Evolutionary conservation across 1,140 invertebrate species (phyloP), one percentile per base, ranked within the genome.

Genomic region (Potamilus streckersoni): DNA sequence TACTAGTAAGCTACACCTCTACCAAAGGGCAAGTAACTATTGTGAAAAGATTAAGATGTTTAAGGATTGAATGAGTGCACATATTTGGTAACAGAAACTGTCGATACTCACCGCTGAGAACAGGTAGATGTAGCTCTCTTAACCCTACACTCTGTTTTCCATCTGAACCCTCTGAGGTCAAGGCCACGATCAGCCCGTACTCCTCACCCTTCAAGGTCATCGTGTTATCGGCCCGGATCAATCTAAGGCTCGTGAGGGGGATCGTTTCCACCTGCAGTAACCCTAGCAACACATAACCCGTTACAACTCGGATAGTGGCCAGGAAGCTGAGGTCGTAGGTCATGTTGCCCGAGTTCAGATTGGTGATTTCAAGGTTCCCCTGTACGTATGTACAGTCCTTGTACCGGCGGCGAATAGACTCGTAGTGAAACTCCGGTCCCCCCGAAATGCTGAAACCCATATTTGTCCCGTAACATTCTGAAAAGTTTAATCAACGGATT

Each of bases 361-460:
- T 85, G 49, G 86, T 85, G 58, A 99, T 92, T 90, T 99, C 97
- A 84, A 99, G 91, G 90, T 99, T 99, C 20, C 97, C 97, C 89
- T 98, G 96, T 64, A 99, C 96, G 89, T 98, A 97, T 20, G 97
- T 98, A 91, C 97, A 99, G 90, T 98, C 98, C 65, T 94, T 96
- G 92, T 97, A 99, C 74, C 96, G 93, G 88, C 97, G 81, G 58
- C 76, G 75, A n/a, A 87, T 69, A 6, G 79, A 69, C 56, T 87
- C 78, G 73, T 87, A 87, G 78, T 87, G 85, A 38, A 79, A 78
- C 57, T 85, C 76, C 23, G 77, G 72, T 8, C 79, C 80, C 14
- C 85, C 85, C 16, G 82, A 84, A 61, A 82, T 83, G 15, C 85
- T 84, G 67, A 87, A 85, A 0, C 84, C 83, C 38, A 84, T 81